Conservation (phyloP, 2,797 vertebrate species). For the Myotis findleyi region DNA sequence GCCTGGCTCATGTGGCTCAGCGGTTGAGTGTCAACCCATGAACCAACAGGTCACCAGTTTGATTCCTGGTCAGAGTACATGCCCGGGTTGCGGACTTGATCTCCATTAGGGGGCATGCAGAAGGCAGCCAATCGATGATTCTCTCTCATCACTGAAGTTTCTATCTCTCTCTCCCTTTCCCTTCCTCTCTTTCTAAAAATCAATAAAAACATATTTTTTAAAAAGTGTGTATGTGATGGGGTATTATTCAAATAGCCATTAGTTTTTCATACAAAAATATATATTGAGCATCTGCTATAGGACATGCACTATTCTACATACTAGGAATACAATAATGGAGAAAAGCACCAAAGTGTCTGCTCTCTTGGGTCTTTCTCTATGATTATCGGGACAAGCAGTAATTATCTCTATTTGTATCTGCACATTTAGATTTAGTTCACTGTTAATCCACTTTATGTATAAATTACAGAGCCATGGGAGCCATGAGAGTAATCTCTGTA, state of each 20-base stretch:
- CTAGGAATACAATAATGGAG: neutral
- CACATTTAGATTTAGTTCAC: neutral
- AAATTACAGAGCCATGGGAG: neutral
- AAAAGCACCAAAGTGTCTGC: neutral
- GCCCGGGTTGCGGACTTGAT: no score
- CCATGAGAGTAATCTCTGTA: neutral
- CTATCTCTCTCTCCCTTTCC: no score
- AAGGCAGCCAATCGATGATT: no score
- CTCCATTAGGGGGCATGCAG: no score
- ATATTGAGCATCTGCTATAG: neutral
- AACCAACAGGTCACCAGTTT: no score
- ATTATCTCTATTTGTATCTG: neutral
- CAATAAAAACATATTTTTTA: no score
- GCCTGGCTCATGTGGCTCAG: no score
- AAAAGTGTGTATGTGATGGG: neutral
- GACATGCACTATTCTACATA: neutral
- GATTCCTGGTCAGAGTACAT: no score
- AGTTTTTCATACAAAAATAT: neutral
- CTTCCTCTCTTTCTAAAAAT: no score
- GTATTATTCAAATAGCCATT: neutral
- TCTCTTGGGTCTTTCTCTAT: neutral
- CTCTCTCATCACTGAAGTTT: no score
- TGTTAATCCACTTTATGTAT: neutral
- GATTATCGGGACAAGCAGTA: neutral
- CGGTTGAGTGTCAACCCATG: no score